Conservation (phyloP, 2,113 vertebrate genomes). For the Alectura lathami region DNA sequence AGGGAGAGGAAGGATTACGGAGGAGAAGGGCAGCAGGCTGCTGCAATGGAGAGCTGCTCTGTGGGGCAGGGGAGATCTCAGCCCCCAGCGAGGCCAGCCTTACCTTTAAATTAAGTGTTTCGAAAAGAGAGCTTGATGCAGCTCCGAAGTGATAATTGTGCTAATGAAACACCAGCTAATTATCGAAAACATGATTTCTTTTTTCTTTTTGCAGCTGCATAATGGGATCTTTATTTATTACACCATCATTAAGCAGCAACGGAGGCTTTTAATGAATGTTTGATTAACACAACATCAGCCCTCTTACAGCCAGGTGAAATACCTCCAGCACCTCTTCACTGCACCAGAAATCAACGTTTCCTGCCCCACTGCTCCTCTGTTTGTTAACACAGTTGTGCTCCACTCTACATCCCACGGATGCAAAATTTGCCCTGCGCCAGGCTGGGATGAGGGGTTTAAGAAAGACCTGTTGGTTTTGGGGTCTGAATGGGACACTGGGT, state of each 20-base stretch:
- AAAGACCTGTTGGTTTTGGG: neutral
- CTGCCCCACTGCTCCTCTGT: neutral
- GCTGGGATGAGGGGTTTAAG: neutral
- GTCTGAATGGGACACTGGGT: neutral
- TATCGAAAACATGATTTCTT: constrained; percentile 29
- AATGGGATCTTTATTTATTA: constrained; percentile 57
- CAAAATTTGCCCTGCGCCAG: neutral
- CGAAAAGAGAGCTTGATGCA: neutral
- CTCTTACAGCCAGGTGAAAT: constrained; percentile 3
- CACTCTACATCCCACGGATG: neutral
- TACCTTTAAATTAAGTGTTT: constrained; percentile 62
- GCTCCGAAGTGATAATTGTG: constrained; percentile 35
- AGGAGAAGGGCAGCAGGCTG: neutral
- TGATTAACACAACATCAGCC: constrained; percentile 44
- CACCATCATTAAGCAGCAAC: neutral
- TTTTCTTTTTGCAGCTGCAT: constrained; percentile 23
- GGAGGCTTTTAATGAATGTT: constrained; percentile 31
- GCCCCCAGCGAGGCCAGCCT: neutral
- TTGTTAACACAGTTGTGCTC: neutral
- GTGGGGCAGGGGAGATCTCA: too few species aligned
- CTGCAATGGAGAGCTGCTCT: neutral
- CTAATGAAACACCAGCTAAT: constrained; percentile 56
- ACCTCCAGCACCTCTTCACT: neutral
- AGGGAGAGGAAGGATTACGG: neutral
- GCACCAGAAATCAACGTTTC: neutral